Evolutionary conservation across 2,888 invertebrate species (phyloP), one percentile per base, ranked within the genome.

Genomic region (Heliconius erato): DNA sequence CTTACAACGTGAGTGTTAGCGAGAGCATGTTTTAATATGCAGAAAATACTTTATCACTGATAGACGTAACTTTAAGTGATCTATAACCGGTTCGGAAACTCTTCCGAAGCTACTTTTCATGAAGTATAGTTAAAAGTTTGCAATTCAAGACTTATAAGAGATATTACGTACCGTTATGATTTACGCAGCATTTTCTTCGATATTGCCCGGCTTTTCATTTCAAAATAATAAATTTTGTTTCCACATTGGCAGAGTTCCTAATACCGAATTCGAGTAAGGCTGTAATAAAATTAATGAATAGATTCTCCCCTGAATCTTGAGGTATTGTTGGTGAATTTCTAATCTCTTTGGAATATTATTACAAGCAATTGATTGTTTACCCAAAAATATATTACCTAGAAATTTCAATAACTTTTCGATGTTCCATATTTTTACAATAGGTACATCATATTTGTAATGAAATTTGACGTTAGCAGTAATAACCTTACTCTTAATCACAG

Each of bases 251-350:
- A 84, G 83, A 79, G 84, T 82, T 86, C 85, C 86, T 86, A 84
- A 85, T 86, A 87, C 84, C 87, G 83, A 85, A 87, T 85, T 85
- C 83, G 83, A 86, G 88, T 87, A 86, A 86, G 87, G 87, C 86
- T 88, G 89, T 89, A 89, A 89, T 91, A 90, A 84, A 86, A 91
- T 91, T 91, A 92, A 91, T 91, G 90, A 91, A 90, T 90, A 89
- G 88, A 78, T 89, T 89, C 90, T 89, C 89, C 87, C 89, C 88
- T 87, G 89, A 91, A 90, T 89, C 90, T 90, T 87, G 88, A 88
- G 88, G 89, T 89, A 89, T 91, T 91, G 91, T 91, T 89, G 88
- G 87, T 86, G 86, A 91, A 92, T 93, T 91, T 92, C 92, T 91
- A 89, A 85, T 63, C 63, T 35, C 40, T 28, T 44, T 44, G 23